phyloP scores from a whole-genome alignment of 1,140 invertebrate species.

The Agraylea sexmaculata region DNA sequence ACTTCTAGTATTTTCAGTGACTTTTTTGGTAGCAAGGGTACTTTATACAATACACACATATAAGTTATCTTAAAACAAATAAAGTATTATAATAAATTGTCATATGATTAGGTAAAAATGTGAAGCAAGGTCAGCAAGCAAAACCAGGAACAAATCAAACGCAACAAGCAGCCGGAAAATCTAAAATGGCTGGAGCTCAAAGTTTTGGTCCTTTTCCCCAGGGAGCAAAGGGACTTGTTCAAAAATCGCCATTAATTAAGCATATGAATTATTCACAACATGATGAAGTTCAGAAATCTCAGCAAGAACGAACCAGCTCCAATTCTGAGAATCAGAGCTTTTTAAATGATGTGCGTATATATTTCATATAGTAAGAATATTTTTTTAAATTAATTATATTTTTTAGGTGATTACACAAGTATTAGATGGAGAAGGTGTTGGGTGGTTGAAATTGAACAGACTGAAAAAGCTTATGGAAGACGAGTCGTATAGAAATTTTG shows the following conservation, averaged over 20 bases:
- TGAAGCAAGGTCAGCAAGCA: conserved; percentile 20
- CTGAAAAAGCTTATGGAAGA: conserved; percentile 97
- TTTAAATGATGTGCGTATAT: conserved; percentile 59
- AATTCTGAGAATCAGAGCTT: conserved; percentile 82
- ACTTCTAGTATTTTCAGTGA: conserved; percentile 87
- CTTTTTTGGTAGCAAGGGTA: conserved; percentile 65
- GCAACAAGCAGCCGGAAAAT: conserved; percentile 34
- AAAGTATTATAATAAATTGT: conserved; percentile 4
- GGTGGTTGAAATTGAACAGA: conserved; percentile 90
- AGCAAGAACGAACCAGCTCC: conserved; percentile 55
- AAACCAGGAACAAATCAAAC: conserved; percentile 23
- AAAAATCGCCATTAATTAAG: conserved; percentile 81
- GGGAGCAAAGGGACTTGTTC: conserved; percentile 72
- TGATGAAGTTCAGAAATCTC: conserved; percentile 52
- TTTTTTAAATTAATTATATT: conserved; percentile 11
- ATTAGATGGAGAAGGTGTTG: conserved; percentile 89
- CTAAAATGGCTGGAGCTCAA: conserved; percentile 40
- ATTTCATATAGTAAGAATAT: background rate
- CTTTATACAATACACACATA: background rate
- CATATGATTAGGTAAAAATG: conserved; percentile 17
- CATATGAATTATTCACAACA: conserved; percentile 56
- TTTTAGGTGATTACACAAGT: conserved; percentile 79
- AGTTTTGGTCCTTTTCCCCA: conserved; percentile 67
- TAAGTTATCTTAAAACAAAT: conserved; percentile 8
- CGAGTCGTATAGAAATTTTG: conserved; percentile 94